Evolutionary conservation across 1,140 invertebrate genomes (phyloP), one percentile per base, ranked within the genome.

Genomic region (Telenomus remus): DNA sequence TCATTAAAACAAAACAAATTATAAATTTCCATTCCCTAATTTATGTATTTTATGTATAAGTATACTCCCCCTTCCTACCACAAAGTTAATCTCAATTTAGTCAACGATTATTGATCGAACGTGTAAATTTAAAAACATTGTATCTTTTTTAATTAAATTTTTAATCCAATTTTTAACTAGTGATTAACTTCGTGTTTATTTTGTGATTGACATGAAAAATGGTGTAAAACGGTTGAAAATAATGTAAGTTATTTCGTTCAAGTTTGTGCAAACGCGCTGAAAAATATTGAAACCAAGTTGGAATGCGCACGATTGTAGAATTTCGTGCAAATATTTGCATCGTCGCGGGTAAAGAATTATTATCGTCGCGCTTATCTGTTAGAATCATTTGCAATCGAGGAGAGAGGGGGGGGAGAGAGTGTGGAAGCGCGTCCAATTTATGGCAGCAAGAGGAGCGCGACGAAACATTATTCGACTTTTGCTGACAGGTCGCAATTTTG

Each of bases 221-320:
- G n/a, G n/a, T n/a, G n/a, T n/a, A n/a, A n/a, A n/a, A n/a, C n/a
- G n/a, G n/a, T n/a, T n/a, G n/a, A n/a, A n/a, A n/a, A n/a, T n/a
- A n/a, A n/a, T n/a, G n/a, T n/a, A n/a, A n/a, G n/a, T n/a, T n/a
- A n/a, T n/a, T n/a, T n/a, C n/a, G n/a, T n/a, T n/a, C n/a, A n/a
- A n/a, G n/a, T n/a, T n/a, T n/a, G n/a, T n/a, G n/a, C n/a, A 54
- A 65, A 60, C 60, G 65, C 60, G 70, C n/a, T 60, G 55, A 61
- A 66, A 39, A 73, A 73, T 73, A 73, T 73, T 73, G 54, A 56
- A n/a, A 27, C 6, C 49, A 60, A 48, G 34, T 54, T 55, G 51
- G 68, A 56, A 54, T 59, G 15, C 51, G 59, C 60, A 47, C 56
- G 37, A 48, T 72, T 46, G 54, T 51, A n/a, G 61, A 34, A 27